A percentile compares a stretch with the other conserved stretches of the same genome.
phyloP scores from a whole-genome alignment of 1,140 invertebrate species.

The Tetragonula clypearis region DNA sequence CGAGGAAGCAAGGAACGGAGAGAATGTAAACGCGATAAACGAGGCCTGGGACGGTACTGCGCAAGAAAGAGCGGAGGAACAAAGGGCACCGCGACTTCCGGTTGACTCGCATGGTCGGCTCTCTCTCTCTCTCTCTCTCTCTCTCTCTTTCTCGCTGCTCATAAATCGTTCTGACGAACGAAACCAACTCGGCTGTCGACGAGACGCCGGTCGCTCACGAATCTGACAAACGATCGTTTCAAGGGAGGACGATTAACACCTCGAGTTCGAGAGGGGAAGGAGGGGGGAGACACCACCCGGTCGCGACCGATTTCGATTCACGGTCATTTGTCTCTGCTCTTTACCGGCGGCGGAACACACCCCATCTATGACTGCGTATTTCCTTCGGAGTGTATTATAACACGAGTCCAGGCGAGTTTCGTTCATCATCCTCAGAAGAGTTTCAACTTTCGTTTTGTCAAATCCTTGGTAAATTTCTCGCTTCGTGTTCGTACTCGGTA shows the following conservation, averaged over 20 bases:
- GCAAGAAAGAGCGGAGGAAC: conserved; percentile 55
- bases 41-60: conserved; percentile 51
- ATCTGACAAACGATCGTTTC: conserved; percentile 64
- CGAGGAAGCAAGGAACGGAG: conserved; percentile 57
- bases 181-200: conserved; percentile 35
- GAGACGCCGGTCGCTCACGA: conserved; percentile 38
- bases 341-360: not conserved
- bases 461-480: too few species aligned
- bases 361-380: not conserved
- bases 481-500: too few species aligned
- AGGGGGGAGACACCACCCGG: not conserved
- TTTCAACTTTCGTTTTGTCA: too few species aligned
- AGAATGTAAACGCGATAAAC: conserved; percentile 76
- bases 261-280: conserved; percentile 30
- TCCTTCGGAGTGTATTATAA: not conserved
- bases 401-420: too few species aligned
- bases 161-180: conserved; percentile 72
- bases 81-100: conserved; percentile 67
- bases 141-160: conserved; percentile 17
- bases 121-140: too few species aligned
- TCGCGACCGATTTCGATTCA: conserved; percentile 15
- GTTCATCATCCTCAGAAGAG: too few species aligned
- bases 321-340: conserved; percentile 23
- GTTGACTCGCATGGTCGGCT: conserved; percentile 63
- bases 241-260: conserved; percentile 71